Percentiles rank a stretch among this genome's conserved stretches.
These are phyloP conservation scores for Neelides folsomi DNA, from an alignment of 2,888 invertebrate species.

Conservation along the genomic window DNA sequence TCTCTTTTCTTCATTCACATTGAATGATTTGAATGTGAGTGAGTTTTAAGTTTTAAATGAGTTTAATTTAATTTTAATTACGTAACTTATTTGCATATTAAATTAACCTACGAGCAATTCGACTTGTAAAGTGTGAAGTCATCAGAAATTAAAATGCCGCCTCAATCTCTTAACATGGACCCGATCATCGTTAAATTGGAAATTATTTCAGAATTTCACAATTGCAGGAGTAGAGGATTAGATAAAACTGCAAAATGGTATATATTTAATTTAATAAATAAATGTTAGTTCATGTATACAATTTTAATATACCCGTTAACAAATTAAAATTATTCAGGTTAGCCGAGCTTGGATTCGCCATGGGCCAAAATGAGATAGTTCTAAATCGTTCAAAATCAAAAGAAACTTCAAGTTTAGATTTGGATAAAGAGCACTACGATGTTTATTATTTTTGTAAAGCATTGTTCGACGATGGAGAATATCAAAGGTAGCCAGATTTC, in stretches of 20 bases:
- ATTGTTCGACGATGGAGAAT: constrained; percentile 82
- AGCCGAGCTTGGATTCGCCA: constrained; percentile 65
- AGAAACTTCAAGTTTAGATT: constrained; percentile 30
- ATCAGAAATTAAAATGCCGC: constrained; percentile 5
- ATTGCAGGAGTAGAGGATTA: constrained; percentile 67
- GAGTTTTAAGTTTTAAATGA: no score
- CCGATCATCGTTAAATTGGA: constrained; percentile 52
- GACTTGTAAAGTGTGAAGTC: no score
- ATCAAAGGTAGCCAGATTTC: constrained; percentile 51
- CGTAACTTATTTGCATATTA: no score
- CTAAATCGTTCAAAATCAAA: constrained; percentile 34
- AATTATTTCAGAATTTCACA: constrained; percentile 50
- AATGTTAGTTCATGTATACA: neutral
- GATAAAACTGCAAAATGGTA: constrained; percentile 71
- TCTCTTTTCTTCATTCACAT: no score
- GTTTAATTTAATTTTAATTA: no score
- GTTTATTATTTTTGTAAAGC: constrained; percentile 66
- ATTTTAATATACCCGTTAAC: neutral
- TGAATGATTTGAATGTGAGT: no score
- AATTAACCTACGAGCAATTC: no score
- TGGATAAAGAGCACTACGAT: constrained; percentile 50
- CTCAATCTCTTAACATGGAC: constrained; percentile 39
- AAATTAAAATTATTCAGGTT: constrained; percentile 42
- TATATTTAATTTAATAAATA: constrained; percentile 2
- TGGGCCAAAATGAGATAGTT: constrained; percentile 49